phyloP scores from a whole-genome alignment of 1,140 invertebrate genomes.

The Stenopsyche tienmushanensis region DNA sequence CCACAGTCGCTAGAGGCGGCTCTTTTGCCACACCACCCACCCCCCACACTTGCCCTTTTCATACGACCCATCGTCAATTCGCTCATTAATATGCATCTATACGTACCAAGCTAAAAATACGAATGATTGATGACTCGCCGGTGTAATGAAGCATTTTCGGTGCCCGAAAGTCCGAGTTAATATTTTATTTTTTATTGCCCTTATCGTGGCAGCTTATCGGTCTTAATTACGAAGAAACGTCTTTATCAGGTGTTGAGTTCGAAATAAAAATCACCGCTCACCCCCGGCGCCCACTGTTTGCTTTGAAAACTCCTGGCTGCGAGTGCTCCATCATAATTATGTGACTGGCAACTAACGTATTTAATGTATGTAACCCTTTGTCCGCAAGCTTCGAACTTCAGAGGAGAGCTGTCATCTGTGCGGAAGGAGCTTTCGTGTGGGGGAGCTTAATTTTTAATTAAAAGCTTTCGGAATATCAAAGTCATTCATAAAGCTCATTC shows the following conservation, averaged over 20 bases:
- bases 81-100: no score
- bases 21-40: neutral
- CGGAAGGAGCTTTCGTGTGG: slow-evolving; percentile 32
- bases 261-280: slow-evolving; percentile 13
- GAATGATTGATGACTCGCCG: no score
- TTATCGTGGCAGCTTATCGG: slow-evolving; percentile 20
- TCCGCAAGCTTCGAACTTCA: slow-evolving; percentile 23
- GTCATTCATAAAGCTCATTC: slow-evolving; percentile 41
- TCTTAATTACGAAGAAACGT: slow-evolving; percentile 35
- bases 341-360: neutral
- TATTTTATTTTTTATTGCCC: slow-evolving; percentile 4
- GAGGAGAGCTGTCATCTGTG: slow-evolving; percentile 33
- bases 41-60: slow-evolving; percentile 21
- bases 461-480: slow-evolving; percentile 42
- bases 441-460: slow-evolving; percentile 43
- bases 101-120: no score
- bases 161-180: no score
- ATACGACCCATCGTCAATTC: neutral
- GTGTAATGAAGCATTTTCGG: no score
- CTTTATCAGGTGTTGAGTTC: slow-evolving; percentile 41
- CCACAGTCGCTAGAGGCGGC: slow-evolving; percentile 28
- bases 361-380: slow-evolving; percentile 19
- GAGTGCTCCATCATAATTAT: slow-evolving; percentile 38
- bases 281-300: neutral
- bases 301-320: no score